Conservation (phyloP, 2,888 invertebrate genomes). For the Incurvaria masculella region DNA sequence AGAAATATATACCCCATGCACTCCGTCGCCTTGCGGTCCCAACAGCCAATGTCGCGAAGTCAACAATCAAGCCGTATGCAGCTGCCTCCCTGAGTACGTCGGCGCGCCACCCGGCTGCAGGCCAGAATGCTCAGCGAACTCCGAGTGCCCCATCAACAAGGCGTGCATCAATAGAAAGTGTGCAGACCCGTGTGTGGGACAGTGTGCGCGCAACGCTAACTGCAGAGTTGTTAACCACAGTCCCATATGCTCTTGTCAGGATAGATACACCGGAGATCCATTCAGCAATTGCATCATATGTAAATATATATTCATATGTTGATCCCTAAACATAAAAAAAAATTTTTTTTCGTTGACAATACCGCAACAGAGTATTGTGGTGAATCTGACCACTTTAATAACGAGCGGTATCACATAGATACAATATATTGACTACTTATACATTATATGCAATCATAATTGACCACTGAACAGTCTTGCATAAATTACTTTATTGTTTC, state of each 20-base stretch:
- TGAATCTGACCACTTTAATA: no score
- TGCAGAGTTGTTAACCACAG: slow-evolving; percentile 82
- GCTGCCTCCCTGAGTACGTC: slow-evolving; percentile 66
- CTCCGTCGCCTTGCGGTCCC: slow-evolving; percentile 77
- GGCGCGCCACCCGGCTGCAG: slow-evolving; percentile 78
- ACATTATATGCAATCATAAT: no score
- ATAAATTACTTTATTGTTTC: slow-evolving; percentile 12
- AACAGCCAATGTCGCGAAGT: slow-evolving; percentile 70
- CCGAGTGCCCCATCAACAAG: slow-evolving; percentile 71
- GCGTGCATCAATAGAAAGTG: slow-evolving; percentile 78
- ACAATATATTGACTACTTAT: no score
- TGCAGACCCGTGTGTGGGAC: slow-evolving; percentile 73
- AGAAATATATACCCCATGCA: slow-evolving; percentile 51
- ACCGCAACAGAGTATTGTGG: no score
- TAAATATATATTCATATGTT: slow-evolving; percentile 27
- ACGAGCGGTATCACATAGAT: no score
- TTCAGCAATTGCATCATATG: slow-evolving; percentile 59
- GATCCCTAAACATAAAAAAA: no score
- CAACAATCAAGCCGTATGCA: slow-evolving; percentile 67
- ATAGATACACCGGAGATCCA: slow-evolving; percentile 74
- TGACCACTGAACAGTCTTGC: slow-evolving; percentile 49
- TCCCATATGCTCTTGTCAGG: slow-evolving; percentile 75
- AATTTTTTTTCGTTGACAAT: no score
- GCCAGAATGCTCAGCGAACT: slow-evolving; percentile 77
- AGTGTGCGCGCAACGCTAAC: slow-evolving; percentile 74